Evolutionary conservation across 2,888 invertebrate genomes (phyloP).

Genomic region (Habrosyne pyritoides): DNA sequence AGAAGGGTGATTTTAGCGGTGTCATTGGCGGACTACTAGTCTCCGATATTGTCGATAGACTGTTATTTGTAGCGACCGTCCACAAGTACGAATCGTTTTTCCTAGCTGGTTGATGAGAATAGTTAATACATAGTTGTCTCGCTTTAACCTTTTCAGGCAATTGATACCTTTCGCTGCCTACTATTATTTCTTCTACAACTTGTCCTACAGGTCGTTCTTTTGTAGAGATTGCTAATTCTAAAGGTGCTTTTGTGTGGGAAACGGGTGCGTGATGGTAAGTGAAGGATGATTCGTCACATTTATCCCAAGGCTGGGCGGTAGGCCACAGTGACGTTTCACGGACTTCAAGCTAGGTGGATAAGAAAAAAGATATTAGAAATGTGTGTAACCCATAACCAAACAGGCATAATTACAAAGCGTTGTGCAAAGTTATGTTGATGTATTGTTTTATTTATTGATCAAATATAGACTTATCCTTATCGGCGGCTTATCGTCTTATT

Average conservation of each 20-base stretch:
- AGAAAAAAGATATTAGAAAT: constrained; percentile 45
- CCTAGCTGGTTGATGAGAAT: constrained; percentile 33
- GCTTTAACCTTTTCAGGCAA: constrained; percentile 59
- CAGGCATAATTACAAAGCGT: constrained; percentile 17
- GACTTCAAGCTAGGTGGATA: constrained; percentile 73
- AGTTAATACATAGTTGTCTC: constrained; percentile 47
- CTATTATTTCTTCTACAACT: constrained; percentile 64
- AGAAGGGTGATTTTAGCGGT: constrained; percentile 46
- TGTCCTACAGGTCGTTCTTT: constrained; percentile 51
- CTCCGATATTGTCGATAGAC: constrained; percentile 70
- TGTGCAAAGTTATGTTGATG: constrained; percentile 2
- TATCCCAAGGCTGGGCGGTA: constrained; percentile 66
- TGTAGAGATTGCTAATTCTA: constrained; percentile 24
- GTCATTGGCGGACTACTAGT: constrained; percentile 51
- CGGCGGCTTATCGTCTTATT: too few relatives aligned
- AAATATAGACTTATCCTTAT: too few relatives aligned
- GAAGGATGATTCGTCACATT: constrained; percentile 66
- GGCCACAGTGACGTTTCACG: constrained; percentile 67
- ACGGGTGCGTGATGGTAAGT: constrained; percentile 52
- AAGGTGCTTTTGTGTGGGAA: constrained; percentile 31
- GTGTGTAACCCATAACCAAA: constrained; percentile 31
- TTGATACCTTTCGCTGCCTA: constrained; percentile 51
- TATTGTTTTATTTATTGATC: constrained; percentile 14
- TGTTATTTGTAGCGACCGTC: constrained; percentile 51
- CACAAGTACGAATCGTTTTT: constrained; percentile 70